Base-by-base conservation (phyloP, 2,113 vertebrate genomes). In the Kryptolebias marmoratus region DNA sequence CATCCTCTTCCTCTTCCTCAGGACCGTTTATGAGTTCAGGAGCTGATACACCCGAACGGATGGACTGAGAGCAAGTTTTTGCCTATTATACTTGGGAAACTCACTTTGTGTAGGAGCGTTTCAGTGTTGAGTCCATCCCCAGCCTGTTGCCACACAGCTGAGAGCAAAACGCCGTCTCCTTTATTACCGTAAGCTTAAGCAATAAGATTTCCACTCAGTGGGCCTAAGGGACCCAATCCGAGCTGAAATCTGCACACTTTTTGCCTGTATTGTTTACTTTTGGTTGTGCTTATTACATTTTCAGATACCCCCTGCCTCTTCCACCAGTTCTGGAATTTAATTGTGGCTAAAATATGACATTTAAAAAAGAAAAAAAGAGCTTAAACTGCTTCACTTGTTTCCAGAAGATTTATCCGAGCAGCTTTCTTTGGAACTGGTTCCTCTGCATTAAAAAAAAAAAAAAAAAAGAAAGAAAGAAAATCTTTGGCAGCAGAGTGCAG, bases 371-470 rank as follows among this genome's bases (percentile, higher is more conserved):
- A 10, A 49, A 16, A 49, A 22, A 1, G 10, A 10, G 36, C 36
- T 36, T 7, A 42, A n/a, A 65, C n/a, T 27, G 27, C 27, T 7
- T 54, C 58, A 54, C 7, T 31, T 59, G 49, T 71, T 80, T 81
- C 52, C 67, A 56, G 39, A 69, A 64, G 70, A 32, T 18, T 4
- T 15, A 28, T 53, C 16, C 64, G 53, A 61, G 44, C 10, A 53
- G 63, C 52, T 79, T 83, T 83, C 8, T 1, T 52, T 79, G 75
- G 73, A 71, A 64, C 11, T 12, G 30, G 14, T 65, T 42, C 54
- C 11, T 1, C 8, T 11, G 45, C 48, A 12, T 44, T 4, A 36
- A 36, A 36, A 3, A 36, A 36, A 36, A 36, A 36, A 36, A 3
- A 36, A 36, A 64, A 74, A 69, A 14, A 66, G 58, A 31, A 22